Percentiles rank a stretch among this genome's conserved stretches.
These are phyloP conservation scores for Sinocyclocheilus rhinocerous DNA, from an alignment of 2,113 vertebrate genomes.

Conservation along the genomic window DNA sequence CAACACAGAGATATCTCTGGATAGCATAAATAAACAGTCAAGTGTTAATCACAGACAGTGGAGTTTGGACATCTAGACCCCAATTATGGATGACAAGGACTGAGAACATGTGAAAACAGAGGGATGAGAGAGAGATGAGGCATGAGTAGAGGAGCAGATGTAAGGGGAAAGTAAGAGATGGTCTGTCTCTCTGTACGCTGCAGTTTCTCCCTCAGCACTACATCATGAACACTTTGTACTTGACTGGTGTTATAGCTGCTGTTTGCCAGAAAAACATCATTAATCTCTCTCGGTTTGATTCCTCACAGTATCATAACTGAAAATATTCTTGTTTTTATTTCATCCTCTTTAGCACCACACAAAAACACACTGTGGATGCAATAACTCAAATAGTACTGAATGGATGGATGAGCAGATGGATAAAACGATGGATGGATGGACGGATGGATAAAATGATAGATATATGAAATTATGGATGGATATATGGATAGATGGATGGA, in stretches of 20 bases:
- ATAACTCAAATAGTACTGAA: background rate
- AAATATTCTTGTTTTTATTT: background rate
- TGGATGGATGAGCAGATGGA: background rate
- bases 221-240: slow-evolving; percentile 19
- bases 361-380: background rate
- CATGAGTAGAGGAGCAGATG: background rate
- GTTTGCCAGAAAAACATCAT: slow-evolving; percentile 32
- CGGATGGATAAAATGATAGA: background rate
- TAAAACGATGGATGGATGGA: background rate
- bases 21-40: background rate
- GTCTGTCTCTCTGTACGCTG: background rate
- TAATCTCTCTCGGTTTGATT: slow-evolving; percentile 12
- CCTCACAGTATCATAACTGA: background rate
- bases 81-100: background rate
- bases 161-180: background rate
- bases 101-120: background rate
- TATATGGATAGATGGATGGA: background rate
- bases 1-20: background rate
- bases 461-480: background rate
- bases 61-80: background rate
- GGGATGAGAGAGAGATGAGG: background rate
- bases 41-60: background rate
- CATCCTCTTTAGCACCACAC: background rate
- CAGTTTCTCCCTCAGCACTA: slow-evolving; percentile 1
- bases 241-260: background rate